These are phyloP conservation scores for Alloscopus bannaensis DNA, from an alignment of 2,888 invertebrate species.

Conservation along the genomic window DNA sequence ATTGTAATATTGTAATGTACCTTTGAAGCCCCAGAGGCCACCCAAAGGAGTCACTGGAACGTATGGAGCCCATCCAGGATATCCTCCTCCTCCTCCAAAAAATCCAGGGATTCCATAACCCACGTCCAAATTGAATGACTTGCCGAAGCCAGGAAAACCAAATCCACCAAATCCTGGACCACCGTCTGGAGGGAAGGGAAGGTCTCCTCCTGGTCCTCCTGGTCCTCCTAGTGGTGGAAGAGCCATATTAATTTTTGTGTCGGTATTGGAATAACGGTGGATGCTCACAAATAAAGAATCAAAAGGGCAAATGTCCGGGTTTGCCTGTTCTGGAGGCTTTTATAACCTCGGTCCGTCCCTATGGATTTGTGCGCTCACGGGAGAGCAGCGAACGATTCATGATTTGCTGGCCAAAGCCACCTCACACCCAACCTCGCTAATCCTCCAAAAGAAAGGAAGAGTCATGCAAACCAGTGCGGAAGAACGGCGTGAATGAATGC, in stretches of 20 bases:
- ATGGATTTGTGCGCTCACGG: no score
- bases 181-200: slow-evolving; percentile 23
- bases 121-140: slow-evolving; percentile 46
- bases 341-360: slow-evolving; percentile 24
- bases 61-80: slow-evolving; percentile 66
- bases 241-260: slow-evolving; percentile 35
- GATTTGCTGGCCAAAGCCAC: no score
- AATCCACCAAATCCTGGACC: slow-evolving; percentile 36
- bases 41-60: slow-evolving; percentile 72
- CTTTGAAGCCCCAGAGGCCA: slow-evolving; percentile 69
- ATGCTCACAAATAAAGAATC: slow-evolving; percentile 25
- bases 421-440: background rate
- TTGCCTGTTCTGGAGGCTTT: slow-evolving; percentile 20
- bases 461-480: background rate
- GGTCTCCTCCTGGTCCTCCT: no score
- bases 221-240: no score
- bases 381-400: no score
- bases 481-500: background rate
- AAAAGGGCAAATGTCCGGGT: slow-evolving; percentile 25
- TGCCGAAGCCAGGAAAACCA: slow-evolving; percentile 49
- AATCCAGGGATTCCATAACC: slow-evolving; percentile 53
- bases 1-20: slow-evolving; percentile 27
- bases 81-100: slow-evolving; percentile 43
- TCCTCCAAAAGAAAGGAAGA: background rate
- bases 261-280: background rate